Percentiles rank a stretch among this genome's conserved stretches.
Evolutionary conservation across 1,140 invertebrate genomes (phyloP).

Genomic region (Glossosoma conforme): DNA sequence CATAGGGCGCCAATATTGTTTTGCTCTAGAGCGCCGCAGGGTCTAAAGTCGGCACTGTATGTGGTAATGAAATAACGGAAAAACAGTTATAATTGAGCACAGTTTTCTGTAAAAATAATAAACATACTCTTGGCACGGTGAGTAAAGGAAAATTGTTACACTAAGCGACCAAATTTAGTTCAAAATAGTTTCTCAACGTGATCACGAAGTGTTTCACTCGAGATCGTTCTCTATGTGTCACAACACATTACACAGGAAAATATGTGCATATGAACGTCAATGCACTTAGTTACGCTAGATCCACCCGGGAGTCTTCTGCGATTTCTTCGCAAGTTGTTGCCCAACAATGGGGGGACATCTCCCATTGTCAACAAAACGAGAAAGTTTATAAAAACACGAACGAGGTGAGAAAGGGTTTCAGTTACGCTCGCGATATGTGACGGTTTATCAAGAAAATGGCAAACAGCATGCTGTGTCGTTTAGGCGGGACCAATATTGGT

Average conservation of each 20-base stretch:
- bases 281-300: slow-evolving; percentile 19
- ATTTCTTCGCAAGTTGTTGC: not conserved
- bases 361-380: slow-evolving; percentile 22
- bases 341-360: slow-evolving; percentile 12
- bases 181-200: too few relatives aligned
- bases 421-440: slow-evolving; percentile 17
- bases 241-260: slow-evolving; percentile 18
- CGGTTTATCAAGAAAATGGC: slow-evolving; percentile 9
- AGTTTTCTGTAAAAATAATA: too few relatives aligned
- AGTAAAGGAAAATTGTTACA: too few relatives aligned
- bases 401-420: not conserved
- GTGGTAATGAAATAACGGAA: too few relatives aligned
- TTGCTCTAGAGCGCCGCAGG: too few relatives aligned
- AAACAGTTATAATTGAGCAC: too few relatives aligned
- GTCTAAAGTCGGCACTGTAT: too few relatives aligned
- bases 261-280: not conserved
- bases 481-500: slow-evolving; percentile 8
- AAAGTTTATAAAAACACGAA: slow-evolving; percentile 25
- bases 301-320: slow-evolving; percentile 1
- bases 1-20: too few relatives aligned
- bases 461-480: not conserved
- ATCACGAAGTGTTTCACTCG: too few relatives aligned
- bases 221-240: slow-evolving; percentile 7
- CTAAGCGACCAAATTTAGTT: too few relatives aligned
- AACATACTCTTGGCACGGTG: too few relatives aligned